Percentiles rank a stretch among this genome's conserved stretches.
These are phyloP conservation scores for Lycodopsis pacificus DNA, from an alignment of 2,797 vertebrate species.

Conservation along the genomic window DNA sequence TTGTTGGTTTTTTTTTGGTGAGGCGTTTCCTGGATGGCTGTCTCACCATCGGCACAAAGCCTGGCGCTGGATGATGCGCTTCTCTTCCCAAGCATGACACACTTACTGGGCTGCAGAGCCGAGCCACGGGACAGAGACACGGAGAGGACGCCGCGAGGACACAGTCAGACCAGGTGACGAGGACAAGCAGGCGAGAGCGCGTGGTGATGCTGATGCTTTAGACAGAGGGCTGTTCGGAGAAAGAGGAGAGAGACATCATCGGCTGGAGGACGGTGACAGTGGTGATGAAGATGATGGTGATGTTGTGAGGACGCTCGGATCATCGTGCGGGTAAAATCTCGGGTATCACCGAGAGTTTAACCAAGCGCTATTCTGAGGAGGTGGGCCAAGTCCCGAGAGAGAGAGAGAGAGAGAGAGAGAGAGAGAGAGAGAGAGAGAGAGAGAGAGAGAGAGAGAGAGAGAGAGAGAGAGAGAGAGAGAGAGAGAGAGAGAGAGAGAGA, in stretches of 20 bases:
- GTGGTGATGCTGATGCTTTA: background rate
- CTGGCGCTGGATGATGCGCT: slow-evolving; percentile 47
- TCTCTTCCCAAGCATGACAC: slow-evolving; percentile 59
- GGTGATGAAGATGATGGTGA: slow-evolving; percentile 10
- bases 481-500: slow-evolving; percentile 26
- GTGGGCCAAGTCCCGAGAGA: slow-evolving; percentile 74
- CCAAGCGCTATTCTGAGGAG: slow-evolving; percentile 78
- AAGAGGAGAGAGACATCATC: background rate
- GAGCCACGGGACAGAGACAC: slow-evolving; percentile 35
- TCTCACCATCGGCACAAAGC: slow-evolving; percentile 25
- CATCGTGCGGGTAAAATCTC: slow-evolving; percentile 42
- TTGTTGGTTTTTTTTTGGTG: background rate
- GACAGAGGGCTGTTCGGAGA: background rate
- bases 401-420: slow-evolving; percentile 26
- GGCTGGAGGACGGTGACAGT: slow-evolving; percentile 21
- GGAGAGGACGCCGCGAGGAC: slow-evolving; percentile 7
- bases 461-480: slow-evolving; percentile 31
- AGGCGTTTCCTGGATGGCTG: slow-evolving; percentile 34
- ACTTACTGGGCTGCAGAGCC: slow-evolving; percentile 61
- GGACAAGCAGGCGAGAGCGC: background rate
- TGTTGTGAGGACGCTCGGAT: slow-evolving; percentile 33
- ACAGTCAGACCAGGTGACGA: background rate
- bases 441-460: slow-evolving; percentile 18
- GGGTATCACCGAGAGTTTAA: slow-evolving; percentile 60
- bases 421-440: slow-evolving; percentile 24